Evolutionary conservation across 2,888 invertebrate species (phyloP).

Genomic region (Plebejus anna): DNA sequence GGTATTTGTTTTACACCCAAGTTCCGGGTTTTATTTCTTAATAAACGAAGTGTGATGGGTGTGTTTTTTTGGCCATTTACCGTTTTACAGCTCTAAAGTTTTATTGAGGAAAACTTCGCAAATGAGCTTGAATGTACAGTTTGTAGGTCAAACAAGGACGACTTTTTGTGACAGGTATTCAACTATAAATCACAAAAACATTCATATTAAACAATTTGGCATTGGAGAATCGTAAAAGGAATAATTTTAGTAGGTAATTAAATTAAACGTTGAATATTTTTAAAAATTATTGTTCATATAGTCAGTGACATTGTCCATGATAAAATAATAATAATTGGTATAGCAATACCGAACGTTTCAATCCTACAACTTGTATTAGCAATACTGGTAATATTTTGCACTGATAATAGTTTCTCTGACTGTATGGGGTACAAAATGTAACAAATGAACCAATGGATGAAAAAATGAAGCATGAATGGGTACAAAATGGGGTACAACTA

Average conservation of each 20-base stretch:
- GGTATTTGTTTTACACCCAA: too few relatives aligned
- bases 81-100: background rate
- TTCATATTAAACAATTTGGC: background rate
- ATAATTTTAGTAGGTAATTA: background rate
- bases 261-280: background rate
- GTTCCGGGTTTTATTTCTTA: background rate
- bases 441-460: too few relatives aligned
- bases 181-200: background rate
- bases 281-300: background rate
- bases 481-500: too few relatives aligned
- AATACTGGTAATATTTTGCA: too few relatives aligned
- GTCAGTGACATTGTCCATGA: background rate
- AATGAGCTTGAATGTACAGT: background rate
- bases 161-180: background rate
- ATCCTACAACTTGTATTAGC: too few relatives aligned
- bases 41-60: background rate
- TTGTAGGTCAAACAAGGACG: slow-evolving; percentile 8
- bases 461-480: too few relatives aligned
- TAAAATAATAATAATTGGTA: background rate
- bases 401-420: too few relatives aligned
- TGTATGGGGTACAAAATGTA: too few relatives aligned
- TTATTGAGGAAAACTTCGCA: background rate
- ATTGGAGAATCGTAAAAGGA: background rate
- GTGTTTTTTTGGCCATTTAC: background rate
- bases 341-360: background rate